Evolutionary conservation across 2,797 vertebrate species (phyloP).

Genomic region (Centroberyx gerrardi): DNA sequence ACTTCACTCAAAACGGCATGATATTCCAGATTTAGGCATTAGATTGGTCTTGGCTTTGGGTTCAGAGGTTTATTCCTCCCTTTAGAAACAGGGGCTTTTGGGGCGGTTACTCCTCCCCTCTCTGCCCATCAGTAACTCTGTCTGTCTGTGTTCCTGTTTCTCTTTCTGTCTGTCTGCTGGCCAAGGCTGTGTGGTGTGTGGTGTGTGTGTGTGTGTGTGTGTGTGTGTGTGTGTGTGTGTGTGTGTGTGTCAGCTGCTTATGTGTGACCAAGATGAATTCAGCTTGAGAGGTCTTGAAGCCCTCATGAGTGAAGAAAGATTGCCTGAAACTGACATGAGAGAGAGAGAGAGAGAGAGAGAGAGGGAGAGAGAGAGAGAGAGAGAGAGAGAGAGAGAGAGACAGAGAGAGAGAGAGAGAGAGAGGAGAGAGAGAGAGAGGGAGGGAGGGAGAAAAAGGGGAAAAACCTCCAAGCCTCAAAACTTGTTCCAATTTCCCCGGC

Average conservation of each 20-base stretch:
- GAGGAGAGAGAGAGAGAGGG: neutral
- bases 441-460: neutral
- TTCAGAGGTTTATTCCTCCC: too few species aligned
- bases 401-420: neutral
- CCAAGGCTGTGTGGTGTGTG: neutral
- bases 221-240: neutral
- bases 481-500: slow-evolving; percentile 56
- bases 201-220: neutral
- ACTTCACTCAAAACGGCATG: too few species aligned
- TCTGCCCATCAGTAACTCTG: too few species aligned
- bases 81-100: too few species aligned
- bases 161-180: too few species aligned
- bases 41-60: too few species aligned
- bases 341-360: slow-evolving; percentile 4
- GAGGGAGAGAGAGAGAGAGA: neutral
- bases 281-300: slow-evolving; percentile 1
- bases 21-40: too few species aligned
- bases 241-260: neutral
- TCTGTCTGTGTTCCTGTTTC: too few species aligned
- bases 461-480: neutral
- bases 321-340: slow-evolving; percentile 5
- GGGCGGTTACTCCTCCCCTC: too few species aligned
- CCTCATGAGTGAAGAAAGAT: neutral
- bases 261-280: neutral
- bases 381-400: neutral